Evolutionary conservation across 2,797 vertebrate species (phyloP).

Genomic region (Ataeniobius toweri): DNA sequence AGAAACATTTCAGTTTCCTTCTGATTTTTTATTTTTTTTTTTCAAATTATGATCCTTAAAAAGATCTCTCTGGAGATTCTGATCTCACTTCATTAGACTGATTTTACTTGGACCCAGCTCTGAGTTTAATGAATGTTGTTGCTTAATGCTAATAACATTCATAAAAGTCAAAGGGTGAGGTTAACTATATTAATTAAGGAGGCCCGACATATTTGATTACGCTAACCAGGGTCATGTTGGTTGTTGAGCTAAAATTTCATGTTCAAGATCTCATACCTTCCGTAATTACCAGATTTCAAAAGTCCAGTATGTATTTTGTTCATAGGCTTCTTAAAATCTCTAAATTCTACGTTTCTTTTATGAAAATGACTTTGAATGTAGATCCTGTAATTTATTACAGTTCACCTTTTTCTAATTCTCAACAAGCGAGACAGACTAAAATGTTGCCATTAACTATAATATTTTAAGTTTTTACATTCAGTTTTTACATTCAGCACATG

Average conservation of each 20-base stretch:
- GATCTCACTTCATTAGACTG: slow-evolving; percentile 7
- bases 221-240: slow-evolving; percentile 13
- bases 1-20: not conserved
- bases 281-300: slow-evolving; percentile 13
- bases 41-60: not conserved
- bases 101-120: not conserved
- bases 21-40: not conserved
- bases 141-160: slow-evolving; percentile 1
- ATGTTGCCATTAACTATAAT: not conserved
- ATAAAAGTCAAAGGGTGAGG: not conserved
- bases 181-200: slow-evolving; percentile 24
- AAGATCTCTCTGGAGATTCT: not conserved
- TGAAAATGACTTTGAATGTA: too few relatives aligned
- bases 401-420: not conserved
- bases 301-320: slow-evolving; percentile 36
- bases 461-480: not conserved
- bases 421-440: not conserved
- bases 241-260: slow-evolving; percentile 7
- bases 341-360: not conserved
- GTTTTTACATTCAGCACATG: too few relatives aligned
- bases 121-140: slow-evolving; percentile 18
- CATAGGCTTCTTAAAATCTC: not conserved
- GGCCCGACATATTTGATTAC: slow-evolving; percentile 6
- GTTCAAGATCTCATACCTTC: slow-evolving; percentile 15
- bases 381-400: not conserved